phyloP scores from a whole-genome alignment of 64 coral and sea anemone species.

The Pocillopora verrucosa region DNA sequence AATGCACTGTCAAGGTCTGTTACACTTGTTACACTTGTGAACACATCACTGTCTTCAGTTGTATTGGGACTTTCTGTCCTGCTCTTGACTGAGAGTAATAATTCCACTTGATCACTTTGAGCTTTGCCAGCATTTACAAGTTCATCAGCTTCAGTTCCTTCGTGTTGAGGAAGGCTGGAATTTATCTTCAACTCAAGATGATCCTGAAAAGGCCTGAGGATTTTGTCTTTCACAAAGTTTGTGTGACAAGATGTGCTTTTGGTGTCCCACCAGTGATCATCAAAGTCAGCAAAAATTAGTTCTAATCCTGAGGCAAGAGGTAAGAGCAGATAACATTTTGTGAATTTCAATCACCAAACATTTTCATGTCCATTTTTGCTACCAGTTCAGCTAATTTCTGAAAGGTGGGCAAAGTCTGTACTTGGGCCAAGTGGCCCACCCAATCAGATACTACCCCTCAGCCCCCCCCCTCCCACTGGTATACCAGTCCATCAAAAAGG shows the following conservation, averaged over 20 bases:
- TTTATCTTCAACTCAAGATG: background rate
- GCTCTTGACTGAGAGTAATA: background rate
- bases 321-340: background rate
- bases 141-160: background rate
- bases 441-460: no score
- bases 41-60: conserved; percentile 43
- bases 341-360: background rate
- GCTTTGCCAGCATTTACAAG: background rate
- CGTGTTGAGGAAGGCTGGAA: background rate
- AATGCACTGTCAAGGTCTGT: conserved; percentile 13
- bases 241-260: conserved; percentile 45
- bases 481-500: no score
- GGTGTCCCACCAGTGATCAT: conserved; percentile 33
- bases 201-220: background rate
- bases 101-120: background rate
- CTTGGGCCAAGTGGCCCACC: no score
- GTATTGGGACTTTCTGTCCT: conserved; percentile 8
- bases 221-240: conserved; percentile 22
- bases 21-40: conserved; percentile 28
- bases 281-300: conserved; percentile 40
- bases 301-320: conserved; percentile 26
- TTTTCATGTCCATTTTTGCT: no score
- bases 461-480: no score
- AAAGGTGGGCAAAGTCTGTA: no score
- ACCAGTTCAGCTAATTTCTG: no score